Evolutionary conservation across 2,888 invertebrate genomes (phyloP).

Genomic region (Tachystola acroxantha): DNA sequence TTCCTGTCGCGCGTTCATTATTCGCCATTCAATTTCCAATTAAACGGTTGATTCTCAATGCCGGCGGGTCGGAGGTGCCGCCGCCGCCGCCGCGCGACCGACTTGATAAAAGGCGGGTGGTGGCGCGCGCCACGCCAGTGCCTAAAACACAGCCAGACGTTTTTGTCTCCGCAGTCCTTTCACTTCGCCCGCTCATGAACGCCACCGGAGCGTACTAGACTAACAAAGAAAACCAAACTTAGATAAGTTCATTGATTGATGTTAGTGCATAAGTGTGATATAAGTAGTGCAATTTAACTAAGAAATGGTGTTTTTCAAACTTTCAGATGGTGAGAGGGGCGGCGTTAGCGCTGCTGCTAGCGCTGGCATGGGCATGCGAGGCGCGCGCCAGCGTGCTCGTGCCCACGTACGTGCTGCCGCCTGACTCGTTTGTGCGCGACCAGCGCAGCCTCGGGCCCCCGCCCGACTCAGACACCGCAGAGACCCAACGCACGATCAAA

Average conservation of each 20-base stretch:
- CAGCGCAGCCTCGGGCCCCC: conserved; percentile 62
- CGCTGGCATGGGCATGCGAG: conserved; percentile 65
- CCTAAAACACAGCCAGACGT: conserved; percentile 54
- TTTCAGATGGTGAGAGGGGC: conserved; percentile 79
- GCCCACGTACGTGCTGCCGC: conserved; percentile 74
- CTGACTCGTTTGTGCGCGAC: conserved; percentile 73
- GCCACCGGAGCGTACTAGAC: conserved; percentile 36
- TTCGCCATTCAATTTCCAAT: conserved; percentile 74
- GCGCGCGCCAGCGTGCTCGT: conserved; percentile 67
- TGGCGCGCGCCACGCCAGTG: conserved; percentile 65
- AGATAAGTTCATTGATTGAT: conserved; percentile 62
- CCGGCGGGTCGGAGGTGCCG: conserved; percentile 68
- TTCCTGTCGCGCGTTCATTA: conserved; percentile 63
- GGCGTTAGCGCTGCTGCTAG: conserved; percentile 66
- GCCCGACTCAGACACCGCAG: conserved; percentile 46
- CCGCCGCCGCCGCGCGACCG: conserved; percentile 29
- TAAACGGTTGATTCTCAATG: conserved; percentile 75
- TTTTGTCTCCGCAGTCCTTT: conserved; percentile 70
- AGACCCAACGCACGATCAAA: conserved; percentile 78
- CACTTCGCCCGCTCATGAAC: conserved; percentile 67
- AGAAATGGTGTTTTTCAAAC: conserved; percentile 56
- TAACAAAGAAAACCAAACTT: conserved; percentile 56
- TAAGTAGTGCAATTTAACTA: conserved; percentile 37
- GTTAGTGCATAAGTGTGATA: conserved; percentile 22
- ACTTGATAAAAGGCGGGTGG: conserved; percentile 72